These are phyloP conservation scores for Aphelocoma coerulescens DNA, from an alignment of 2,113 vertebrate genomes.

Conservation along the genomic window DNA sequence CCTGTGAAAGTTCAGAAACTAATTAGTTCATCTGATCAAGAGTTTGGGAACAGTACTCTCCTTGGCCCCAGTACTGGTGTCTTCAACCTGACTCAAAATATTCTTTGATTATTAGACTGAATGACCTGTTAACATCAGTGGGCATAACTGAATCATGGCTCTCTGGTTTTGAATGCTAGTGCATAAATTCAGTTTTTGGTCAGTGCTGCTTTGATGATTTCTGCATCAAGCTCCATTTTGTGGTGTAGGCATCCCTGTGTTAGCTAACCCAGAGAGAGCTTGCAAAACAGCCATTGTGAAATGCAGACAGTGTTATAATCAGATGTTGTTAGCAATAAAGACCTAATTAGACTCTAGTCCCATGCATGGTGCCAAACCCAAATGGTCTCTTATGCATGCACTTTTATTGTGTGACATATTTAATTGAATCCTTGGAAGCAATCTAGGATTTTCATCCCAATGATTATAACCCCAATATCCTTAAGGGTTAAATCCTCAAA, in stretches of 20 bases:
- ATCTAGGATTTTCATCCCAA: neutral
- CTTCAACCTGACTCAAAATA: neutral
- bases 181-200: neutral
- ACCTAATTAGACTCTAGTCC: neutral
- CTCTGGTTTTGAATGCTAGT: fast-evolving
- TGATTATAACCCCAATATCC: neutral
- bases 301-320: neutral
- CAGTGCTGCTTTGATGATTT: neutral
- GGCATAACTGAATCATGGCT: neutral
- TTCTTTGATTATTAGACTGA: neutral
- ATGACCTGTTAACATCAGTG: neutral
- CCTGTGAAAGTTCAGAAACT: neutral
- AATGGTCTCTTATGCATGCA: neutral
- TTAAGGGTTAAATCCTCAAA: neutral
- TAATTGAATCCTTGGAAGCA: neutral
- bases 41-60: neutral
- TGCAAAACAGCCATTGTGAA: neutral
- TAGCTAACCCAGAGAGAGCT: neutral
- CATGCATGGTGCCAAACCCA: neutral
- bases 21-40: neutral
- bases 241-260: neutral
- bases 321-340: constrained; percentile 9
- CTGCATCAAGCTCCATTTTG: neutral
- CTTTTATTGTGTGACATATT: neutral
- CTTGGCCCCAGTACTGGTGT: neutral